Evolutionary conservation across 2,888 invertebrate species (phyloP).

Genomic region (Julus scanicus): DNA sequence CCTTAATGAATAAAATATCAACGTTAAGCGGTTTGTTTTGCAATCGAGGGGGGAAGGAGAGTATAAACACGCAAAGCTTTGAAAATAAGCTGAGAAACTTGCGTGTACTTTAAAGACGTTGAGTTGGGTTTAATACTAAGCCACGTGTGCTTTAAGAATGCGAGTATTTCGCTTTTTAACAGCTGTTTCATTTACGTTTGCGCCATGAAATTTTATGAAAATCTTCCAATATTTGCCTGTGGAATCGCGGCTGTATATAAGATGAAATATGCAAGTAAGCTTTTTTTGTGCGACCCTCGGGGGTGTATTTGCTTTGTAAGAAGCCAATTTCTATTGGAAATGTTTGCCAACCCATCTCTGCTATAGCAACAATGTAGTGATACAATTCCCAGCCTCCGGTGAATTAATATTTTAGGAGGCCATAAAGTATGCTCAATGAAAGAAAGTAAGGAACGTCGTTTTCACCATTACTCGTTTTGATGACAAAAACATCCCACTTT

Average conservation of each 20-base stretch:
- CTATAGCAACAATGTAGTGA: neutral
- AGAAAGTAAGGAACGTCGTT: neutral
- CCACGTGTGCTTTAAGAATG: neutral
- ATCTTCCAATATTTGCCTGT: slow-evolving; percentile 14
- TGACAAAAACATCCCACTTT: neutral
- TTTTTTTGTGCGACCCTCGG: neutral
- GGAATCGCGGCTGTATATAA: neutral
- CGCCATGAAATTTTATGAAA: slow-evolving; percentile 4
- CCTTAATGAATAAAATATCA: slow-evolving; percentile 23
- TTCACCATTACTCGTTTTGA: neutral
- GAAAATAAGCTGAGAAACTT: neutral
- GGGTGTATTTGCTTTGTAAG: slow-evolving; percentile 6
- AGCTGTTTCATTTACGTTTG: slow-evolving; percentile 35
- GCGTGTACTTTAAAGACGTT: neutral
- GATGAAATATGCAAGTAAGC: neutral
- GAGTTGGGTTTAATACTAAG: neutral
- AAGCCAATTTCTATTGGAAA: slow-evolving; percentile 13
- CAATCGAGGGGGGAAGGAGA: neutral
- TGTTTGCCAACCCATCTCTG: slow-evolving; percentile 19
- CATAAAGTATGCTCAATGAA: neutral
- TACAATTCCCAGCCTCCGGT: slow-evolving; percentile 23
- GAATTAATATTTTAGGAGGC: slow-evolving; percentile 36
- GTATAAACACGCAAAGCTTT: neutral
- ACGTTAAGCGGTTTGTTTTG: slow-evolving; percentile 12
- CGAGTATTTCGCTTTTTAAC: neutral